Evolutionary conservation across 2,888 invertebrate species (phyloP).

Genomic region (Lasioglossum marginatum): DNA sequence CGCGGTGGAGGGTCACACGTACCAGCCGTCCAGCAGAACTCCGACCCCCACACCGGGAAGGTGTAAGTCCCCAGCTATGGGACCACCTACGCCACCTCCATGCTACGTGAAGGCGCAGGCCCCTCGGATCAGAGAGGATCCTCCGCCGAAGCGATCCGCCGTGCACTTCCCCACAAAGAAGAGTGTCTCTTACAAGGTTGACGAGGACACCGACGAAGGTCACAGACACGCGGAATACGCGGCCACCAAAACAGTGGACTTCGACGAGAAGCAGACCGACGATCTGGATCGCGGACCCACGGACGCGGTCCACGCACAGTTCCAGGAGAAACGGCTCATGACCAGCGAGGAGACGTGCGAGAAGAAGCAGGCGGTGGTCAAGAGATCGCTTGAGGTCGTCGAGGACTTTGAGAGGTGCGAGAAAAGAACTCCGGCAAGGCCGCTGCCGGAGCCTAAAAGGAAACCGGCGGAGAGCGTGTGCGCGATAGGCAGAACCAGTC

Average conservation of each 20-base stretch:
- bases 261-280: slow-evolving; percentile 77
- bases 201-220: slow-evolving; percentile 82
- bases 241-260: slow-evolving; percentile 82
- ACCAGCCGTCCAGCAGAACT: slow-evolving; percentile 79
- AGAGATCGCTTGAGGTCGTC: slow-evolving; percentile 68
- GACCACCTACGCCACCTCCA: slow-evolving; percentile 86
- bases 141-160: slow-evolving; percentile 75
- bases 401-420: slow-evolving; percentile 76
- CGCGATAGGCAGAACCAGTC: slow-evolving; percentile 73
- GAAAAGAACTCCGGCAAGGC: slow-evolving; percentile 41
- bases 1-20: slow-evolving; percentile 77
- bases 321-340: slow-evolving; percentile 64
- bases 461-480: slow-evolving; percentile 65
- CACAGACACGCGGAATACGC: slow-evolving; percentile 78
- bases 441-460: slow-evolving; percentile 31
- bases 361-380: slow-evolving; percentile 67
- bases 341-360: slow-evolving; percentile 73
- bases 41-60: slow-evolving; percentile 83
- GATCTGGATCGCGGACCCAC: slow-evolving; percentile 28
- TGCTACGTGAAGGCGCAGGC: slow-evolving; percentile 87
- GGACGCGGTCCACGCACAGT: slow-evolving; percentile 64
- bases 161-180: slow-evolving; percentile 68
- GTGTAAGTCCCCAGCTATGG: slow-evolving; percentile 89
- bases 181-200: slow-evolving; percentile 78
- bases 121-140: slow-evolving; percentile 87